These are phyloP conservation scores for Drosophila monieri DNA, from an alignment of 2,888 invertebrate species.

Conservation along the genomic window DNA sequence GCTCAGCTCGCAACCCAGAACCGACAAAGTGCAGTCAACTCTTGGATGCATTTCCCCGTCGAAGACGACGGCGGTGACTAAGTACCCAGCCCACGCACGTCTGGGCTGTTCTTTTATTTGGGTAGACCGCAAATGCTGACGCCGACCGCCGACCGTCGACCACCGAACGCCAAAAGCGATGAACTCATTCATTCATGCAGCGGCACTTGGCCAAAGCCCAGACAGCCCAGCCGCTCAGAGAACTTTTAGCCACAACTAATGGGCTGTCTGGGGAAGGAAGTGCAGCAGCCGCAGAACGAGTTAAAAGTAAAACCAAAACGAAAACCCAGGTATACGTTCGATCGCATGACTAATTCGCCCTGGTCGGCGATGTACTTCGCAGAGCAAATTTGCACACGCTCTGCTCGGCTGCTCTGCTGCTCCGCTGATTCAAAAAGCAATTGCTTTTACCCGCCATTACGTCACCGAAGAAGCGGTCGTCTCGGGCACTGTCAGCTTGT, in stretches of 20 bases:
- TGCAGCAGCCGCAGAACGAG: conserved; percentile 37
- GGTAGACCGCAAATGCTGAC: conserved; percentile 68
- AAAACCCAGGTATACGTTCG: conserved; percentile 16
- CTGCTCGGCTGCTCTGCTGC: conserved; percentile 9
- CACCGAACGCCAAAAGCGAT: conserved; percentile 47
- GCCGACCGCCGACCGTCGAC: conserved; percentile 22
- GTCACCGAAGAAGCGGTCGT: conserved; percentile 29
- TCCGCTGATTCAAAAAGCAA: conserved; percentile 17
- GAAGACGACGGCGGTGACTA: conserved; percentile 55
- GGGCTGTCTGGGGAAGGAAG: conserved; percentile 51
- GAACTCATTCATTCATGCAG: conserved; percentile 72
- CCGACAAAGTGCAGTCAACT: conserved; percentile 77
- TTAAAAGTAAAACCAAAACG: conserved; percentile 41
- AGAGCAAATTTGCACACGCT: conserved; percentile 26
- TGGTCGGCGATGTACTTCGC: conserved; percentile 44
- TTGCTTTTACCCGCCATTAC: conserved; percentile 36
- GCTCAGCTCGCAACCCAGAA: conserved; percentile 2
- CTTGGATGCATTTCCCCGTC: conserved; percentile 60
- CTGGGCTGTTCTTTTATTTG: conserved; percentile 55
- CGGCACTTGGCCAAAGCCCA: conserved; percentile 17
- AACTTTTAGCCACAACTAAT: conserved; percentile 56
- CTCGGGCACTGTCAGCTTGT: conserved; percentile 44
- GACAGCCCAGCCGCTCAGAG: conserved; percentile 36
- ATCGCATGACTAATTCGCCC: conserved; percentile 57
- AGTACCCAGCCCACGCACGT: conserved; percentile 63